These are phyloP conservation scores for Chrysomallon squamiferum DNA, from an alignment of 1,140 invertebrate genomes.

Conservation along the genomic window DNA sequence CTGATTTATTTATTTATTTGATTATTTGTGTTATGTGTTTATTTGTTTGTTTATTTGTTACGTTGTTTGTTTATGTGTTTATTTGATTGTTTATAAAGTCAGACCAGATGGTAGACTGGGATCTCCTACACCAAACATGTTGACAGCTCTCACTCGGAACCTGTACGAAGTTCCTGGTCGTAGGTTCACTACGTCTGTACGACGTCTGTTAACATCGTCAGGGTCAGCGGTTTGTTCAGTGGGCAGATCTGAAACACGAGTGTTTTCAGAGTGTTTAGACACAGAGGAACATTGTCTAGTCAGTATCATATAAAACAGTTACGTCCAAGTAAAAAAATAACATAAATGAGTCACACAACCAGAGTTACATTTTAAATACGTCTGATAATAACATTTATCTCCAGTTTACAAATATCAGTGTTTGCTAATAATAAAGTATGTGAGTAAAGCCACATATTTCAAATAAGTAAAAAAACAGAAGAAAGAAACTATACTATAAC, in stretches of 20 bases:
- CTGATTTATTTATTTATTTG: too few species aligned
- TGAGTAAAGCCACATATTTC: too few species aligned
- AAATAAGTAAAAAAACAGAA: too few species aligned
- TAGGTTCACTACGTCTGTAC: slow-evolving; percentile 60
- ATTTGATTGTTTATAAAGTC: too few species aligned
- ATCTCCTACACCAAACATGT: slow-evolving; percentile 76
- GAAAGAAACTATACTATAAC: too few species aligned
- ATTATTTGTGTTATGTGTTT: too few species aligned
- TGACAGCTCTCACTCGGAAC: slow-evolving; percentile 86
- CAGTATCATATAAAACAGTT: neutral
- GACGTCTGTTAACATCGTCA: slow-evolving; percentile 12
- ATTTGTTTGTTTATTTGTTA: too few species aligned
- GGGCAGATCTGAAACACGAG: neutral
- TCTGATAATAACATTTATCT: neutral
- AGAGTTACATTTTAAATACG: neutral
- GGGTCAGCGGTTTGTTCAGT: neutral
- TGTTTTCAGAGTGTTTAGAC: neutral
- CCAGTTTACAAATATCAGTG: neutral
- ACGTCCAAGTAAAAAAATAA: neutral
- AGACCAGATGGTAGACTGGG: slow-evolving; percentile 60
- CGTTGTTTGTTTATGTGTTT: too few species aligned
- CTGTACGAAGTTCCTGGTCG: slow-evolving; percentile 89
- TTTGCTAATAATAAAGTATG: neutral
- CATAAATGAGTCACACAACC: neutral
- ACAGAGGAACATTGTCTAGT: neutral